Conservation (phyloP, 2,888 invertebrate species). For the Napeogenes inachia region DNA sequence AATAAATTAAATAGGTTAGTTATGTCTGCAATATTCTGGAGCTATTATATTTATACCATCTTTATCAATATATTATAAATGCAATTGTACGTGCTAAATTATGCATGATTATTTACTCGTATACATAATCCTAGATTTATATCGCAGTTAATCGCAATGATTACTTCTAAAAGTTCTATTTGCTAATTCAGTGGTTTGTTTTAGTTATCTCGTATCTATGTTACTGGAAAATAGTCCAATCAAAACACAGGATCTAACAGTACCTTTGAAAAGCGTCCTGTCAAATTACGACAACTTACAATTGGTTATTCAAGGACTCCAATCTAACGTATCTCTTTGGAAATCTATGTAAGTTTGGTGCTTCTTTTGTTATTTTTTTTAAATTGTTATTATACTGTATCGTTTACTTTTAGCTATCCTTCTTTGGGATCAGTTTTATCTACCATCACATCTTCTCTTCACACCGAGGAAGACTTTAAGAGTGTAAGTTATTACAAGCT, state of each 20-base stretch:
- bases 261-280: slow-evolving; percentile 69
- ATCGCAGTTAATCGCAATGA: no score
- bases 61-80: neutral
- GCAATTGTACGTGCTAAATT: no score
- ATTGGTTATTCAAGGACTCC: slow-evolving; percentile 73
- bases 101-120: no score
- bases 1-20: slow-evolving; percentile 73
- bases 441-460: slow-evolving; percentile 48
- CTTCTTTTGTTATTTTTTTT: neutral
- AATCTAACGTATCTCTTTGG: slow-evolving; percentile 55
- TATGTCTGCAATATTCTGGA: neutral
- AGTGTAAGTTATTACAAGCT: slow-evolving; percentile 42
- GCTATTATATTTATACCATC: no score
- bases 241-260: slow-evolving; percentile 59
- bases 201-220: slow-evolving; percentile 59
- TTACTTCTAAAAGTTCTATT: no score
- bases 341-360: slow-evolving; percentile 51
- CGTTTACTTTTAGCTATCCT: slow-evolving; percentile 46
- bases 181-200: slow-evolving; percentile 24
- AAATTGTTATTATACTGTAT: neutral
- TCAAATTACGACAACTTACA: slow-evolving; percentile 71
- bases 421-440: slow-evolving; percentile 52
- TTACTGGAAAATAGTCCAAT: slow-evolving; percentile 55
- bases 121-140: no score
- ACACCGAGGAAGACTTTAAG: slow-evolving; percentile 51